These are phyloP conservation scores for Agrochola lota DNA, from an alignment of 2,888 invertebrate genomes.

Conservation along the genomic window DNA sequence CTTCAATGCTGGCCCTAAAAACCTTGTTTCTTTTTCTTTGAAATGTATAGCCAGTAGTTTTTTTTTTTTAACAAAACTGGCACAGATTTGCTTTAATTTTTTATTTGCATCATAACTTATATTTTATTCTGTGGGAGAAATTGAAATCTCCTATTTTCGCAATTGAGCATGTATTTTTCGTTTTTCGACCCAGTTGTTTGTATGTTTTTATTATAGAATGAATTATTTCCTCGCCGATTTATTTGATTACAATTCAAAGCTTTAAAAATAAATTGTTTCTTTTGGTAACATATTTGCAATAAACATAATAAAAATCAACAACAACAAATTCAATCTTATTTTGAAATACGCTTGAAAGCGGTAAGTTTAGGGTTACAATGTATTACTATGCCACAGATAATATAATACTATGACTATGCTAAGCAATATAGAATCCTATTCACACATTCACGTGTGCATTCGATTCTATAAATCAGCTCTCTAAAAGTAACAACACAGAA, in stretches of 20 bases:
- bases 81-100: constrained; percentile 9
- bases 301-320: constrained; percentile 5
- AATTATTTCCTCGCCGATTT: neutral
- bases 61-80: neutral
- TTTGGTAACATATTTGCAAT: constrained; percentile 24
- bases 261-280: constrained; percentile 2
- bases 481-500: constrained; percentile 65
- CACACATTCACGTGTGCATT: constrained; percentile 53
- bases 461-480: constrained; percentile 66
- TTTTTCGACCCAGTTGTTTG: neutral
- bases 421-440: constrained; percentile 36
- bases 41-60: neutral
- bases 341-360: constrained; percentile 33
- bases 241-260: neutral
- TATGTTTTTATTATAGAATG: neutral
- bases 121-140: neutral
- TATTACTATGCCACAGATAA: no score
- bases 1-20: constrained; percentile 19
- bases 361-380: constrained; percentile 38
- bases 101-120: neutral
- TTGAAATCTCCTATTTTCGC: neutral
- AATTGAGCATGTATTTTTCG: neutral
- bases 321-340: constrained; percentile 19
- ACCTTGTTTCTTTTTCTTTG: constrained; percentile 9
- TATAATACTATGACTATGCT: no score